phyloP scores from a whole-genome alignment of 2,888 invertebrate genomes.

The Platycheirus rosarum region DNA sequence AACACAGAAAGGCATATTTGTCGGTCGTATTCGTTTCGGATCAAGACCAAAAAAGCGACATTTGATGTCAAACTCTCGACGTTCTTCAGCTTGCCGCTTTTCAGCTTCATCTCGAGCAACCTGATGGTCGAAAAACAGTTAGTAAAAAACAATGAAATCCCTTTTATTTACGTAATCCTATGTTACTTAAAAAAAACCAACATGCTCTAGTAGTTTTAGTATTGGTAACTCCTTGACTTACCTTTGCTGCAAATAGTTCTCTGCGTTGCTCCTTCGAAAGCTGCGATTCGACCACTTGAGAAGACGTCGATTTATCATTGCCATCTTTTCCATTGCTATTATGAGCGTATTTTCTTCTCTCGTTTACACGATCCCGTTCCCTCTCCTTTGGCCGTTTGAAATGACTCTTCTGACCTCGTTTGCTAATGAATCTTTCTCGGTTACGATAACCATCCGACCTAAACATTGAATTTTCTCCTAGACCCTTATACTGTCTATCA shows the following conservation, averaged over 20 bases:
- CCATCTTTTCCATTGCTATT: conserved; percentile 55
- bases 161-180: too few species aligned
- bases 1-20: conserved; percentile 80
- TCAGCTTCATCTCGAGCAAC: conserved; percentile 82
- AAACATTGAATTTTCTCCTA: conserved; percentile 54
- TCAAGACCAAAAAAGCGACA: conserved; percentile 81
- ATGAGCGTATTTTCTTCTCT: conserved; percentile 45
- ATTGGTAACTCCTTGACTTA: too few species aligned
- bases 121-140: conserved; percentile 68
- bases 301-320: conserved; percentile 72
- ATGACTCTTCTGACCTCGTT: conserved; percentile 61
- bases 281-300: conserved; percentile 63
- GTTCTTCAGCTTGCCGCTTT: conserved; percentile 80
- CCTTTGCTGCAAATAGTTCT: conserved; percentile 81
- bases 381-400: conserved; percentile 50
- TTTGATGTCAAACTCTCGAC: conserved; percentile 80
- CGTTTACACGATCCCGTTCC: conserved; percentile 38
- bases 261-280: conserved; percentile 81
- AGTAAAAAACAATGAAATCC: too few species aligned
- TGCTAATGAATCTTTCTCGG: conserved; percentile 50
- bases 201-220: too few species aligned
- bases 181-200: too few species aligned
- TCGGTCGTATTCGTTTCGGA: conserved; percentile 78
- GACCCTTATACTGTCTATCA: conserved; percentile 84
- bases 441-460: conserved; percentile 33